phyloP scores from a whole-genome alignment of 2,113 vertebrate genomes.

The Scomber scombrus region DNA sequence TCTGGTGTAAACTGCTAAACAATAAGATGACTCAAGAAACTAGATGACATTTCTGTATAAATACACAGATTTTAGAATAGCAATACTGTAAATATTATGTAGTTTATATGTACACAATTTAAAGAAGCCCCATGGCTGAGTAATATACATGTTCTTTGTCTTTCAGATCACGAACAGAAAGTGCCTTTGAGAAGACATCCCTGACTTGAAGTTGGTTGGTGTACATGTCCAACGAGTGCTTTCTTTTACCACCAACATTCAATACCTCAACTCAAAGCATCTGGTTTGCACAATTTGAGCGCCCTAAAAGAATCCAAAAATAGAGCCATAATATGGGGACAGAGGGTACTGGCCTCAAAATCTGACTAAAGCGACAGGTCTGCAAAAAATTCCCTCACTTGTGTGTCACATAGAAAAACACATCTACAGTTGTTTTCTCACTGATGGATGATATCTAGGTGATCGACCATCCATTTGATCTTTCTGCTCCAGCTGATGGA shows the following conservation, averaged over 20 bases:
- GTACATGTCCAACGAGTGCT: constrained; percentile 64
- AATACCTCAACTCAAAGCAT: constrained; percentile 81
- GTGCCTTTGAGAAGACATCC: constrained; percentile 89
- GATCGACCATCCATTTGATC: constrained; percentile 61
- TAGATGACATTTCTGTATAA: not conserved
- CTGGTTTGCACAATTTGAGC: constrained; percentile 75
- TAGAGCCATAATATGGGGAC: constrained; percentile 58
- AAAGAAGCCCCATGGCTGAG: not conserved
- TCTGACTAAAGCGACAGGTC: constrained; percentile 37
- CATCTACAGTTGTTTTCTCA: constrained; percentile 73
- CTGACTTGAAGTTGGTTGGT: constrained; percentile 71
- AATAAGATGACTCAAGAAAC: constrained; percentile 7
- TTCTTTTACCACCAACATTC: constrained; percentile 72
- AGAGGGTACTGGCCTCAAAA: constrained; percentile 77
- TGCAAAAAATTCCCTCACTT: constrained; percentile 77
- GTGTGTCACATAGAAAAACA: constrained; percentile 77
- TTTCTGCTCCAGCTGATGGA: constrained; percentile 73
- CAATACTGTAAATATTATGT: not conserved
- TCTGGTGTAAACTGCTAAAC: constrained; percentile 5
- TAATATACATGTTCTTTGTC: constrained; percentile 36
- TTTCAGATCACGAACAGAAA: constrained; percentile 88
- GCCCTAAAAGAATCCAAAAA: constrained; percentile 34
- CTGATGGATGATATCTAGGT: constrained; percentile 69
- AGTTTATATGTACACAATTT: not conserved
- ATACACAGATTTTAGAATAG: not conserved